These are phyloP conservation scores for Cotesia typhae DNA, from an alignment of 1,140 invertebrate genomes.

Conservation along the genomic window DNA sequence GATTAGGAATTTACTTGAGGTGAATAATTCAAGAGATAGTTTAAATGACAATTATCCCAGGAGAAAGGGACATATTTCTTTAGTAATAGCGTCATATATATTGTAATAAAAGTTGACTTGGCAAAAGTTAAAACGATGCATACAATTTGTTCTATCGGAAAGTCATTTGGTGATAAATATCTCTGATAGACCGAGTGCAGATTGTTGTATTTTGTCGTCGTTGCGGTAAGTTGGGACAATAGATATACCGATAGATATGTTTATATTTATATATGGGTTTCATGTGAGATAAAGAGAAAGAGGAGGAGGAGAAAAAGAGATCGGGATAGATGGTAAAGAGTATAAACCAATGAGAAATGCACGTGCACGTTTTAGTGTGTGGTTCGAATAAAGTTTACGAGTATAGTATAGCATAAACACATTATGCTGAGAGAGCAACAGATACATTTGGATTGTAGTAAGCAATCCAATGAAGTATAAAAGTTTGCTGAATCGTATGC, in stretches of 20 bases:
- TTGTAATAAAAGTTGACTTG: background rate
- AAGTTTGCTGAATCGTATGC: background rate
- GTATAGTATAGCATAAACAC: background rate
- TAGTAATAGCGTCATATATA: no score
- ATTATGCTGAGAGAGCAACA: background rate
- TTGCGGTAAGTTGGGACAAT: no score
- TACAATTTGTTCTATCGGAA: constrained; percentile 25
- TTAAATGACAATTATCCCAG: no score
- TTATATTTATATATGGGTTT: no score
- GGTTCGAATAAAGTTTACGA: background rate
- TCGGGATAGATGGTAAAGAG: no score
- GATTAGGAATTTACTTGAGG: constrained; percentile 21
- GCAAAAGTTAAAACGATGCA: constrained; percentile 5
- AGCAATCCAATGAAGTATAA: background rate
- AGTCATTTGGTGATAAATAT: constrained; percentile 15
- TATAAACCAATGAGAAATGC: no score
- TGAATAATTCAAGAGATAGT: no score
- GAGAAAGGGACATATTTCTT: background rate
- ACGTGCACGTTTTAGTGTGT: no score
- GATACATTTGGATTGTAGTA: background rate
- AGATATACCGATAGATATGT: no score
- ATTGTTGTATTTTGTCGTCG: no score
- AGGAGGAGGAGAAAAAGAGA: no score
- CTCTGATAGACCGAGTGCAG: background rate
- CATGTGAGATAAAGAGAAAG: no score